phyloP scores from a whole-genome alignment of 35 echinoderm and acorn worm species.

The Holothuria glaberrima region DNA sequence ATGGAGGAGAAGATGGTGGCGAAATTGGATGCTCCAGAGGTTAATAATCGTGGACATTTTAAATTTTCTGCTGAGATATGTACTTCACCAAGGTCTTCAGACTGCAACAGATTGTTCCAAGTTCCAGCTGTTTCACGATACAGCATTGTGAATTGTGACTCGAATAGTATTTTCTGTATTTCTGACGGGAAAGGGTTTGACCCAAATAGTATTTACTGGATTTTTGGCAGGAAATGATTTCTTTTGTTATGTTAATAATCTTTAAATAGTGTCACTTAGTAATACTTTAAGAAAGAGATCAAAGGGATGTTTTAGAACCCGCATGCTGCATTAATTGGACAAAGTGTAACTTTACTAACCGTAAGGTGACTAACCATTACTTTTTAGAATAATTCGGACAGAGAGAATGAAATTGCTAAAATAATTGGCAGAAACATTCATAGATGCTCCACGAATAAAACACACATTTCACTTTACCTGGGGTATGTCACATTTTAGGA shows the following conservation, averaged over 20 bases:
- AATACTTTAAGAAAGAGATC: background rate
- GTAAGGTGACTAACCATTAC: background rate
- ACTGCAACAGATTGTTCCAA: conserved; percentile 1
- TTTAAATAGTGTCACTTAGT: background rate
- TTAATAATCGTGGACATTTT: background rate
- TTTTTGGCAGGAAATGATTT: background rate
- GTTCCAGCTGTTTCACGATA: background rate
- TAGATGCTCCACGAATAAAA: background rate
- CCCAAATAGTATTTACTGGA: background rate
- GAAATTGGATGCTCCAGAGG: background rate
- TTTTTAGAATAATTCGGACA: background rate
- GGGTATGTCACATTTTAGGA: background rate
- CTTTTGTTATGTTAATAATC: background rate
- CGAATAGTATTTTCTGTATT: background rate
- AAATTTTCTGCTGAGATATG: background rate
- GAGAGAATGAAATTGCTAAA: background rate
- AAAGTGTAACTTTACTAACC: background rate
- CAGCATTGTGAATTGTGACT: background rate
- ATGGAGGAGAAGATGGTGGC: background rate
- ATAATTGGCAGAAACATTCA: background rate
- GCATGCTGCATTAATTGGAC: background rate
- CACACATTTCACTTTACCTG: background rate
- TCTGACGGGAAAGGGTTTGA: too few relatives aligned
- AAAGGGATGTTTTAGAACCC: background rate
- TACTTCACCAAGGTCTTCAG: background rate